phyloP scores from a whole-genome alignment of 2,797 vertebrate species.

The Atherinosoma microstoma region DNA sequence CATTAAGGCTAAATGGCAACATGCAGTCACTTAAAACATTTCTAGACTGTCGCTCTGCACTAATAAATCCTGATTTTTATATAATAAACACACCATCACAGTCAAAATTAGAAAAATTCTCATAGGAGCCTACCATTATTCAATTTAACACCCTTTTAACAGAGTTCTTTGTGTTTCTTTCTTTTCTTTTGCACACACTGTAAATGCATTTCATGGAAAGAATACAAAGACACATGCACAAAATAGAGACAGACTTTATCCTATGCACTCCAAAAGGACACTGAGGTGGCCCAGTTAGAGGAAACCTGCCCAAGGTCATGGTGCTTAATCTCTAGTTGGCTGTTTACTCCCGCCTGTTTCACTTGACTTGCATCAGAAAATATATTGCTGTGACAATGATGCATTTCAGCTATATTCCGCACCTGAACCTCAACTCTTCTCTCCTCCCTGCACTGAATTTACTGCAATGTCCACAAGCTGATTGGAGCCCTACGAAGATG shows the following conservation, averaged over 20 bases:
- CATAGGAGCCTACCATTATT: too few species aligned
- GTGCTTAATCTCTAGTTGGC: conserved; percentile 59
- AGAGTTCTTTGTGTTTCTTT: neutral
- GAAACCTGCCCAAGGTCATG: conserved; percentile 63
- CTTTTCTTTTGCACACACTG: neutral
- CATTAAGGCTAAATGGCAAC: neutral
- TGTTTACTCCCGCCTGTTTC: conserved; percentile 71
- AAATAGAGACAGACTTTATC: conserved; percentile 2
- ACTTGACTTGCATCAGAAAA: conserved; percentile 71
- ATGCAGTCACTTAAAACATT: neutral
- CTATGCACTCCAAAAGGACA: conserved; percentile 19
- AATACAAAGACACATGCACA: neutral
- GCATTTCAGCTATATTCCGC: conserved; percentile 41
- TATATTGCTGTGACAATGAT: conserved; percentile 51
- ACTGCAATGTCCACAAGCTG: conserved; percentile 26
- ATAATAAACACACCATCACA: neutral
- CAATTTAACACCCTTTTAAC: neutral
- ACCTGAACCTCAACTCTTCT: conserved; percentile 36
- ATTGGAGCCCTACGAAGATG: conserved; percentile 12
- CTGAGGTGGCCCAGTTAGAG: conserved; percentile 49
- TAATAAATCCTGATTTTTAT: too few species aligned
- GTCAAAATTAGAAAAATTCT: too few species aligned
- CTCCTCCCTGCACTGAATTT: conserved; percentile 24
- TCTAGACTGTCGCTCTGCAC: too few species aligned
- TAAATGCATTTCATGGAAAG: neutral